Evolutionary conservation across 2,888 invertebrate species (phyloP).

Genomic region (Hirtodrosophila confusa): DNA sequence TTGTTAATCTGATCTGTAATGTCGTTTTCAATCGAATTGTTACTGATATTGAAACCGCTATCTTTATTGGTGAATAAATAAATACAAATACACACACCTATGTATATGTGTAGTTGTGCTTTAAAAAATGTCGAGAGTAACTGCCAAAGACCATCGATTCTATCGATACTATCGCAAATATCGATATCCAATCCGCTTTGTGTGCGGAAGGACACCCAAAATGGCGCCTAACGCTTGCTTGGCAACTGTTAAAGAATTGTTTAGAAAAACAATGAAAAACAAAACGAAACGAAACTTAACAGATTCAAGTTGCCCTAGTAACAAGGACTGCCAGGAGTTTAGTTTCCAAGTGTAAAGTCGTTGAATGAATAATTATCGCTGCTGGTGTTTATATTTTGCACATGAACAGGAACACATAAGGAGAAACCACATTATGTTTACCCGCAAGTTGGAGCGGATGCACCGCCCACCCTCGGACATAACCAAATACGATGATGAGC

Average conservation of each 20-base stretch:
- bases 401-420: conserved; percentile 11
- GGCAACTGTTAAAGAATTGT: conserved; percentile 8
- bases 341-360: conserved; percentile 9
- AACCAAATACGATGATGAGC: conserved; percentile 83
- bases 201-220: conserved; percentile 1
- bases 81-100: conserved; percentile 30
- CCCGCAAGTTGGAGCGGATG: conserved; percentile 79
- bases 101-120: not conserved
- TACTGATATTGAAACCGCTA: conserved; percentile 33
- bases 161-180: no score
- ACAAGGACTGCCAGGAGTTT: conserved; percentile 43
- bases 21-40: conserved; percentile 70
- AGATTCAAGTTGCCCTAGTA: conserved; percentile 62
- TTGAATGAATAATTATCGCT: conserved; percentile 14
- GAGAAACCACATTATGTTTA: conserved; percentile 64
- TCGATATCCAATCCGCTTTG: no score
- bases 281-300: conserved; percentile 8
- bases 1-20: conserved; percentile 69
- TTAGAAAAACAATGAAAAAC: conserved; percentile 7
- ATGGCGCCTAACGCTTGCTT: conserved; percentile 11
- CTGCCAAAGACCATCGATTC: no score
- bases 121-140: no score
- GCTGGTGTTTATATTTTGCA: conserved; percentile 32
- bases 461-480: conserved; percentile 81
- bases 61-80: conserved; percentile 54